Evolutionary conservation across 2,888 invertebrate genomes (phyloP), one percentile per base, ranked within the genome.

Genomic region (Epistrophe eligans): DNA sequence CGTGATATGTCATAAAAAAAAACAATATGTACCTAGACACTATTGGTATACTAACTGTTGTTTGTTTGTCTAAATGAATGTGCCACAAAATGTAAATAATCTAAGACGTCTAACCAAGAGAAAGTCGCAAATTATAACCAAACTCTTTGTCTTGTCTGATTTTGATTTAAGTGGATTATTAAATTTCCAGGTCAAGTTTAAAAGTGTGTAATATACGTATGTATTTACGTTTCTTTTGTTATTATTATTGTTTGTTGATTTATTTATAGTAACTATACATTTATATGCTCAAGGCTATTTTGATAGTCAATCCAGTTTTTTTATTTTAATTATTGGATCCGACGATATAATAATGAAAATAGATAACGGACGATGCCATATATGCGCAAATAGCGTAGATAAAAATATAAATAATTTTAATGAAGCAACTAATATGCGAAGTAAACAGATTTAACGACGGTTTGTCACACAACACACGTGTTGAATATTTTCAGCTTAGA

Each of bases 151-250:
- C 50, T 45, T 60, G 64, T 70, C 40, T 52, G 0, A 9, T 38
- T 17, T 62, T 66, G 45, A 66, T 19, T 66, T 35, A 28, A 35
- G 40, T 32, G 43, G 13, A 52, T 82, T 72, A 67, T 52, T 58
- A 45, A 67, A 28, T 77, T 77, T 83, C 50, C 82, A 73, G 82
- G 82, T 83, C 77, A 83, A 84, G 74, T 79, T 84, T 79, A 64
- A 35, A 19, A 28, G 1, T 6, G 32, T 60, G 40, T 57, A 55
- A 19, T 2, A 8, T 13, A 15, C 24, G 17, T 64, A 17, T 48
- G 17, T 64, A 17, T 48, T 13, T 10, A 10, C 40, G 15, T 10
- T 81, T 48, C 15, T 57, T 24, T 55, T 77, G 62, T 71, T 71
- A 55, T 66, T 35, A 17, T 67, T 50, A 64, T 28, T 58, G 19